Evolutionary conservation across 2,113 vertebrate genomes (phyloP).

Genomic region (Trogon melanurus): DNA sequence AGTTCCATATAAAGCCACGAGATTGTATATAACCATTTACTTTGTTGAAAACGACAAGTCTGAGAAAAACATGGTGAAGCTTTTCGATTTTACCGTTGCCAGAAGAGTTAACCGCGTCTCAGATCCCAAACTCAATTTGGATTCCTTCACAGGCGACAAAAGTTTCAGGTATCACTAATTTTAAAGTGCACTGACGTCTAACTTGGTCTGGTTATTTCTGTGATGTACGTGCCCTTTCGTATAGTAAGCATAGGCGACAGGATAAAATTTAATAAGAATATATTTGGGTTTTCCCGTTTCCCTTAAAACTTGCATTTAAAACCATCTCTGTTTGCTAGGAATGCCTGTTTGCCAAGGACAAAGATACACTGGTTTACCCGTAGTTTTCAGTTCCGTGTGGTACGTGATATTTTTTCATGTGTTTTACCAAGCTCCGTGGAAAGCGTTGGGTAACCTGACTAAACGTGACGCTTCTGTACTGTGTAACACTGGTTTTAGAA

Average conservation of each 20-base stretch:
- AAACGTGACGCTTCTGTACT: background rate
- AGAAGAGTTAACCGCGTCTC: background rate
- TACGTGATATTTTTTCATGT: background rate
- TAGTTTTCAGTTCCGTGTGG: background rate
- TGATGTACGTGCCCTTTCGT: background rate
- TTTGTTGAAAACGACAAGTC: background rate
- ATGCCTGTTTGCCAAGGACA: background rate
- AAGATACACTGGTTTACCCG: accelerated
- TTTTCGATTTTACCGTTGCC: background rate
- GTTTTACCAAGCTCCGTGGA: background rate
- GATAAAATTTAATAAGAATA: background rate
- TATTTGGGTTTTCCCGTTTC: background rate
- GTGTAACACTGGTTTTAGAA: background rate
- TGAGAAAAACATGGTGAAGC: background rate
- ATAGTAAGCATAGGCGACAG: background rate
- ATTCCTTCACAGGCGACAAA: background rate
- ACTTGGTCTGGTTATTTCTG: background rate
- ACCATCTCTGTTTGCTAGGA: background rate
- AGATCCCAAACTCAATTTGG: background rate
- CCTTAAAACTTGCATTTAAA: background rate
- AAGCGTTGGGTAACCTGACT: background rate
- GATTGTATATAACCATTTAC: background rate
- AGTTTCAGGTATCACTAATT: background rate
- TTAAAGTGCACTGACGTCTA: background rate
- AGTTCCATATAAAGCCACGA: background rate